Evolutionary conservation across 2,113 vertebrate genomes (phyloP), one percentile per base, ranked within the genome.

Genomic region (Artemisiospiza belli): DNA sequence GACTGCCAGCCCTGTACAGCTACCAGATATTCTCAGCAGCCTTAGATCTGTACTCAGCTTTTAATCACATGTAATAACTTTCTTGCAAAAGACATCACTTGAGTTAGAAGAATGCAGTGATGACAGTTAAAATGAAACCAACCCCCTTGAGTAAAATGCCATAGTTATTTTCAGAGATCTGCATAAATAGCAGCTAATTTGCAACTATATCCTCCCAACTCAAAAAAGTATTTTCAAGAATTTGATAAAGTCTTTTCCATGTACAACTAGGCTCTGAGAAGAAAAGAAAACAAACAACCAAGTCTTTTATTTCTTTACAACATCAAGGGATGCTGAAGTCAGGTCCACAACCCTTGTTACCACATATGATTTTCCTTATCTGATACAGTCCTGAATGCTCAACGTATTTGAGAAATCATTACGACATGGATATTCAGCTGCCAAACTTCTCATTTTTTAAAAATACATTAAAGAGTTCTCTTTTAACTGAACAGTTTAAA

Each of bases 61-160:
- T 69, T 94, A 93, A 96, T 88, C 44, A 68, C 67, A 88, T 68
- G 41, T 69, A 95, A 90, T 86, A 90, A 70, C 63, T 93, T 90
- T 79, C 72, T 64, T 77, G 78, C 51, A 93, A 66, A 94, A 94
- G 70, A 88, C 39, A 90, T 69, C 63, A 58, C 25, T 90, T 58
- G 59, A 93, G 39, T 88, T 66, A 90, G 79, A 90, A 94, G 78
- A 77, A 88, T 67, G 79, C 51, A 93, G 94, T 30, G 85, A 93
- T 93, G 90, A 96, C 92, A 92, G 94, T 59, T 96, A 80, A 80
- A 90, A 63, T 9, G 5, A 81, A 91, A 70, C 51, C 86, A 96
- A 90, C 9, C 10, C 66, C 22, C 64, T 35, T 23, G 21, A 95
- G 76, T 80, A 90, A 83, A 94, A 80, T 63, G 52, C 76, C 75